Evolutionary conservation across 2,113 vertebrate species (phyloP).

Genomic region (Apus apus): DNA sequence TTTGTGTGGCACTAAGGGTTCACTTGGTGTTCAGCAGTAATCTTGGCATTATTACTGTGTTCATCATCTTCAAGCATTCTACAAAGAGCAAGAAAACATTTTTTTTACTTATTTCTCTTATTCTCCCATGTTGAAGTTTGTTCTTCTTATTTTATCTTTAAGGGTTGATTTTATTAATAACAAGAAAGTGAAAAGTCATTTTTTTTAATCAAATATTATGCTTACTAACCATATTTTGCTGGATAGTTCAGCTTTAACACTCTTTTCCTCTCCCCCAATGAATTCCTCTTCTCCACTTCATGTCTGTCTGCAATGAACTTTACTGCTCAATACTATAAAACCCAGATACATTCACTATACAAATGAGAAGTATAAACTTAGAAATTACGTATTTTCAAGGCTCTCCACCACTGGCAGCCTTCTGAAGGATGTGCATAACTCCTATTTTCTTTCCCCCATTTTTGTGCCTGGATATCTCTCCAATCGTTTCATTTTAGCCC

Average conservation of each 20-base stretch:
- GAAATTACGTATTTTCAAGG: neutral
- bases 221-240: neutral
- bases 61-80: constrained; percentile 31
- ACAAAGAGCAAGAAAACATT: neutral
- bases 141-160: neutral
- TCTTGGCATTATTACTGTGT: constrained; percentile 20
- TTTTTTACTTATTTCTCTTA: neutral
- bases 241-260: neutral
- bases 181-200: neutral
- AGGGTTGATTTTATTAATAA: neutral
- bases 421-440: neutral
- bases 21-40: neutral
- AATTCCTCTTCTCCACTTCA: neutral
- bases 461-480: neutral
- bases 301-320: neutral
- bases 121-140: neutral
- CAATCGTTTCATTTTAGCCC: neutral
- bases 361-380: neutral
- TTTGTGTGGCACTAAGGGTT: neutral
- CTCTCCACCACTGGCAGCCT: neutral
- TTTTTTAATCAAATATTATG: neutral
- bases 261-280: neutral
- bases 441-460: neutral
- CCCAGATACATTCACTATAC: neutral
- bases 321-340: neutral